phyloP scores from a whole-genome alignment of 2,113 vertebrate species.

The Pteropus alecto region DNA sequence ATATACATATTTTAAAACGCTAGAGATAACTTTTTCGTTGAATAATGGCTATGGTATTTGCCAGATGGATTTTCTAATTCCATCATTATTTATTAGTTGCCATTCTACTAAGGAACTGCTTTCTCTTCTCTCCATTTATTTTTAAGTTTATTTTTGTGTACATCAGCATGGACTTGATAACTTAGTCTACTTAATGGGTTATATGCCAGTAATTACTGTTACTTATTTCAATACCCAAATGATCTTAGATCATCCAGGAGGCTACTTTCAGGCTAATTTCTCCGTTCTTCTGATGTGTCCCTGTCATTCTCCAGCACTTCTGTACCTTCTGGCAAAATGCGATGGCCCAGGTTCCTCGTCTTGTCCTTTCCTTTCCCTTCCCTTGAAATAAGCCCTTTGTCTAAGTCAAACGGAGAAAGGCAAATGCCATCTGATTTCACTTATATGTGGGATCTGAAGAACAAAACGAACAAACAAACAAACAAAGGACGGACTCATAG shows the following conservation, averaged over 20 bases:
- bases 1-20: not conserved
- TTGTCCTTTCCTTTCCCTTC: not conserved
- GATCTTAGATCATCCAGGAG: not conserved
- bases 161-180: not conserved
- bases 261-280: not conserved
- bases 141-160: not conserved
- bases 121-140: not conserved
- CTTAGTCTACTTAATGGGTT: not conserved
- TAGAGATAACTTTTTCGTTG: not conserved
- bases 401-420: not conserved
- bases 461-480: too few species aligned
- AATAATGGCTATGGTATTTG: not conserved
- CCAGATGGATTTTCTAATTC: not conserved
- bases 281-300: not conserved
- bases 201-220: not conserved
- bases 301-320: not conserved
- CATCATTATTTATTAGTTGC: not conserved
- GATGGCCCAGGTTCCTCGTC: not conserved
- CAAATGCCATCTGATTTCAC: too few species aligned
- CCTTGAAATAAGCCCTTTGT: not conserved
- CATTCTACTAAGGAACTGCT: not conserved
- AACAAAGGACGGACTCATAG: too few species aligned
- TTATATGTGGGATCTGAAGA: too few species aligned
- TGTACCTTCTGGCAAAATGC: not conserved
- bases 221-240: not conserved